Base-by-base conservation (phyloP, 2,888 invertebrate species). In the Plutella xylostella region DNA sequence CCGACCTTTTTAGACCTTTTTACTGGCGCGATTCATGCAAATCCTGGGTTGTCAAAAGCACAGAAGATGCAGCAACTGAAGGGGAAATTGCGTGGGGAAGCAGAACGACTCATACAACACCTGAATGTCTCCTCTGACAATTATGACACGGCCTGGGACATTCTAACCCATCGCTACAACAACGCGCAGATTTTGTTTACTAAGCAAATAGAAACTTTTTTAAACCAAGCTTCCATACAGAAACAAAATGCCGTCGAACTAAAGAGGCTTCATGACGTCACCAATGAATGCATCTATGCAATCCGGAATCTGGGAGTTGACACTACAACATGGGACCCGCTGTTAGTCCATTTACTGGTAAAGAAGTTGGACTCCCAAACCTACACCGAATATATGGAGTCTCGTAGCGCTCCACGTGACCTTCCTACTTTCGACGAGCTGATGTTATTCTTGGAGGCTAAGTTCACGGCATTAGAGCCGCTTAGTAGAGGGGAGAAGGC, bases 1-100 rank as follows among this genome's bases (percentile, higher is more conserved):
- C 17, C 17, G 3, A 6, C 35, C 17, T 35, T 35, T 12, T 17
- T 17, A 14, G 35, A 35, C 12, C 18, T 35, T 4, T 35, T 17
- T 14, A 35, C 35, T 1, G 54, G 53, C 33, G 43, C 47, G 1
- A 45, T 56, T 14, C 51, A 55, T 33, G 46, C 46, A 9, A 57
- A 55, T 37, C 45, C 44, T 0, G 12, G 31, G 5, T 33, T 55
- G 7, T 43, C 45, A 5, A 52, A 48, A 1, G 46, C 55, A 0
- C 57, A 55, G 38, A 57, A 56, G 33, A 54, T 57, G 54, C 51
- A 52, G 12, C 48, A 47, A 46, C 14, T 41, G 5, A 41, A 41
- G 18, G 17, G 28, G 5, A 41, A 41, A 12, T 18, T 41, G 4
- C 4, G 18, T 15, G 30, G 41, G 2, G 41, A 41, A 28, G 41